Conservation (phyloP, 2,888 invertebrate genomes). For the Rosalia funebris region DNA sequence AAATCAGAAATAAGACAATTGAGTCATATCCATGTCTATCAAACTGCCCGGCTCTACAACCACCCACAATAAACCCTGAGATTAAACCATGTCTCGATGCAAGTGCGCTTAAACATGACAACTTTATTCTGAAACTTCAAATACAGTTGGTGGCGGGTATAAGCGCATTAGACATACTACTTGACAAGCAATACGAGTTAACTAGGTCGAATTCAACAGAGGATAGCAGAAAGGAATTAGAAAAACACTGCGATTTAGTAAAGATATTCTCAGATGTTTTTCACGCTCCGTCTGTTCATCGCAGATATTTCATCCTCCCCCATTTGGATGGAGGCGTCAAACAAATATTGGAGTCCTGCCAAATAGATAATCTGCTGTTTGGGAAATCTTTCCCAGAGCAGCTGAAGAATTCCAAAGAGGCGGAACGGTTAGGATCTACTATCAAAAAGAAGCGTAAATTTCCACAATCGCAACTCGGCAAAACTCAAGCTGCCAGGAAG, state of each 20-base stretch:
- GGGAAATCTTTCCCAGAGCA: slow-evolving; percentile 10
- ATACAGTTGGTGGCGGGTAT: slow-evolving; percentile 15
- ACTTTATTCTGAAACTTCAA: slow-evolving; percentile 25
- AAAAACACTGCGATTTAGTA: slow-evolving; percentile 22
- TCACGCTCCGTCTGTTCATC: slow-evolving; percentile 19
- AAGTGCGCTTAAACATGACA: slow-evolving; percentile 21
- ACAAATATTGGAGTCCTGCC: slow-evolving; percentile 13
- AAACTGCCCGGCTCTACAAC: slow-evolving; percentile 20
- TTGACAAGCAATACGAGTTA: slow-evolving; percentile 15
- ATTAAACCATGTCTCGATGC: slow-evolving; percentile 19
- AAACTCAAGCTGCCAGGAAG: too few relatives aligned
- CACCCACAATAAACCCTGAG: slow-evolving; percentile 24
- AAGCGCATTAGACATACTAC: slow-evolving; percentile 30
- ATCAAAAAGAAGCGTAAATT: too few relatives aligned
- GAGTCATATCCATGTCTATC: slow-evolving; percentile 21
- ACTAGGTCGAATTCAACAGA: not conserved
- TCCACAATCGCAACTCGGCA: too few relatives aligned
- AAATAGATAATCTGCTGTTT: slow-evolving; percentile 20
- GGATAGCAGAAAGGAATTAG: not conserved
- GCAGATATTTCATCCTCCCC: slow-evolving; percentile 23
- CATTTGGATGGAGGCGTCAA: slow-evolving; percentile 6
- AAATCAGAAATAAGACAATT: slow-evolving; percentile 14
- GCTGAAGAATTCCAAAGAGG: slow-evolving; percentile 15
- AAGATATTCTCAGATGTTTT: slow-evolving; percentile 23
- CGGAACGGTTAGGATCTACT: too few relatives aligned